These are phyloP conservation scores for Cataglyphis albicans DNA, from an alignment of 2,888 invertebrate genomes.

Conservation along the genomic window DNA sequence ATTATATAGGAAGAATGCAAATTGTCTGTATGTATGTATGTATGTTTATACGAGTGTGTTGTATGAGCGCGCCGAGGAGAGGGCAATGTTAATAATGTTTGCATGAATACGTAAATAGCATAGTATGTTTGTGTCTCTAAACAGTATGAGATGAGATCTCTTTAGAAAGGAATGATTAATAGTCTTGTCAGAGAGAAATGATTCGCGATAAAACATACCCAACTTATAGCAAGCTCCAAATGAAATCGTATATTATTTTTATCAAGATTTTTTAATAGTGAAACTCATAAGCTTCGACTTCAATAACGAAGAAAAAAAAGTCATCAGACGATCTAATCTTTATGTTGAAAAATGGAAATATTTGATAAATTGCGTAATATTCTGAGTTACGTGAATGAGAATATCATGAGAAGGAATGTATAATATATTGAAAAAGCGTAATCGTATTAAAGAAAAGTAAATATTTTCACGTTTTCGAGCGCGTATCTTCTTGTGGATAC, in stretches of 20 bases:
- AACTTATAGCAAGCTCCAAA: conserved; percentile 40
- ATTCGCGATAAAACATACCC: conserved; percentile 41
- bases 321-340: not conserved
- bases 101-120: conserved; percentile 73
- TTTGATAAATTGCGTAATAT: conserved; percentile 24
- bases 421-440: conserved; percentile 54
- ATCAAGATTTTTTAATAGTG: conserved; percentile 20
- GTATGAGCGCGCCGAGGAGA: conserved; percentile 48
- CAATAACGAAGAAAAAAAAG: not conserved
- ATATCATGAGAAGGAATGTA: conserved; percentile 52
- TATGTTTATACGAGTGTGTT: conserved; percentile 68
- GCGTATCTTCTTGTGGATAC: conserved; percentile 44
- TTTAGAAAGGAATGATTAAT: conserved; percentile 57
- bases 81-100: conserved; percentile 56
- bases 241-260: conserved; percentile 33
- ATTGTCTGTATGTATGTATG: conserved; percentile 67
- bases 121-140: conserved; percentile 70
- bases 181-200: conserved; percentile 40
- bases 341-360: conserved; percentile 4
- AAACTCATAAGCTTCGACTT: conserved; percentile 15
- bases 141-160: conserved; percentile 60
- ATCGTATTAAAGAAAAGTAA: conserved; percentile 31
- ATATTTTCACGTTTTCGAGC: conserved; percentile 48
- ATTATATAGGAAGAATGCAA: conserved; percentile 69
- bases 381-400: conserved; percentile 22